Conservation (phyloP, 1,140 invertebrate species). For the Drosophila teissieri region DNA sequence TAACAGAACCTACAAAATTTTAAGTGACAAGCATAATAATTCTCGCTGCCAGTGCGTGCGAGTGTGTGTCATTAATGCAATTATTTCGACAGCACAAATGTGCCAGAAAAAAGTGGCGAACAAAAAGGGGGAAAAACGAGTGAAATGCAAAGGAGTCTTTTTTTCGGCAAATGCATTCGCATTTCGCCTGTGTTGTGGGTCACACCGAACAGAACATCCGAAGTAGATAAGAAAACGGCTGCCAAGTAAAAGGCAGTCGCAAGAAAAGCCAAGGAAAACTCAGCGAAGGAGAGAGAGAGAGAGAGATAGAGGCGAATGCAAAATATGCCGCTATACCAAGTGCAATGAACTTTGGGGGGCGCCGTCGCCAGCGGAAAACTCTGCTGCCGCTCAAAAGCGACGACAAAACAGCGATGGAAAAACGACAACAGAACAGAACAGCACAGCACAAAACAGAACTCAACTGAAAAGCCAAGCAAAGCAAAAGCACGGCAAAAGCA, state of each 20-base stretch:
- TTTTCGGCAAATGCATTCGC: slow-evolving; percentile 32
- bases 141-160: slow-evolving; percentile 20
- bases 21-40: slow-evolving; percentile 77
- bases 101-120: slow-evolving; percentile 22
- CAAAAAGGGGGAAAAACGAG: neutral
- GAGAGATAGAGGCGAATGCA: slow-evolving; percentile 57
- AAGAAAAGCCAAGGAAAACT: slow-evolving; percentile 22
- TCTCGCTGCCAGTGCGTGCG: slow-evolving; percentile 21
- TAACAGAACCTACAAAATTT: slow-evolving; percentile 69
- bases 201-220: slow-evolving; percentile 12
- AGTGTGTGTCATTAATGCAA: slow-evolving; percentile 70
- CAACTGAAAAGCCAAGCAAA: slow-evolving; percentile 6
- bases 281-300: slow-evolving; percentile 11
- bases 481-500: slow-evolving; percentile 11
- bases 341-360: slow-evolving; percentile 72
- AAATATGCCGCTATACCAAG: slow-evolving; percentile 80
- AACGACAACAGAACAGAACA: slow-evolving; percentile 14
- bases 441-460: slow-evolving; percentile 1
- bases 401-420: slow-evolving; percentile 32
- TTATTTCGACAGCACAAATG: slow-evolving; percentile 61
- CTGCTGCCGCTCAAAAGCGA: slow-evolving; percentile 7
- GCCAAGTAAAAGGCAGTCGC: slow-evolving; percentile 30
- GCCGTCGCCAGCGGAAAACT: slow-evolving; percentile 26
- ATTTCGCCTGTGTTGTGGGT: slow-evolving; percentile 36
- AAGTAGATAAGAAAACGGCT: slow-evolving; percentile 25